Conservation (phyloP, 2,113 vertebrate genomes). For the Poicephalus meyeri region DNA sequence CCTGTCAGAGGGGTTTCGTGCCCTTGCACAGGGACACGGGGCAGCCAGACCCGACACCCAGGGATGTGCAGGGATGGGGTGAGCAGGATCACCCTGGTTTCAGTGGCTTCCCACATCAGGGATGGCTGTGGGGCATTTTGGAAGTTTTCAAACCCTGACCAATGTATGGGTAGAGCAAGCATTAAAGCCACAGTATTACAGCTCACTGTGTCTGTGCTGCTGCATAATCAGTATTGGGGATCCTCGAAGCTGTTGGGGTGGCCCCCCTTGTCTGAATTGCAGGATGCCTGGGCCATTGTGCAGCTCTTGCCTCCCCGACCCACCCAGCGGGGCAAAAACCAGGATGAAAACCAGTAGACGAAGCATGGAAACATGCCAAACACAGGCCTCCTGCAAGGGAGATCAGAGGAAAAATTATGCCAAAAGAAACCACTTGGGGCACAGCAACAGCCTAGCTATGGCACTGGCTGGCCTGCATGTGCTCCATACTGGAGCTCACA, state of each 20-base stretch:
- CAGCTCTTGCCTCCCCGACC: not conserved
- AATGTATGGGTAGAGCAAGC: too few relatives aligned
- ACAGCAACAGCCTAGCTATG: not conserved
- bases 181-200: not conserved
- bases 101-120: not conserved
- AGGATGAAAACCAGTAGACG: not conserved
- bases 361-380: not conserved
- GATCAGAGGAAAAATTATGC: not conserved
- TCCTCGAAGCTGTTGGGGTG: rapidly evolving
- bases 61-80: not conserved
- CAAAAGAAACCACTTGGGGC: not conserved
- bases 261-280: not conserved
- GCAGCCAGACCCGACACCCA: not conserved
- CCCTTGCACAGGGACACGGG: not conserved
- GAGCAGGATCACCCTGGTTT: not conserved
- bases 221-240: rapidly evolving
- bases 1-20: not conserved
- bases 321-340: rapidly evolving
- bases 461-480: not conserved
- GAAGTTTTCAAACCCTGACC: not conserved
- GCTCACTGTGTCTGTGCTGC: not conserved
- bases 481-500: not conserved
- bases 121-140: not conserved
- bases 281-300: not conserved
- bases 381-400: not conserved